Base-by-base conservation (phyloP, 1,140 invertebrate species). In the Cydia pomonella region DNA sequence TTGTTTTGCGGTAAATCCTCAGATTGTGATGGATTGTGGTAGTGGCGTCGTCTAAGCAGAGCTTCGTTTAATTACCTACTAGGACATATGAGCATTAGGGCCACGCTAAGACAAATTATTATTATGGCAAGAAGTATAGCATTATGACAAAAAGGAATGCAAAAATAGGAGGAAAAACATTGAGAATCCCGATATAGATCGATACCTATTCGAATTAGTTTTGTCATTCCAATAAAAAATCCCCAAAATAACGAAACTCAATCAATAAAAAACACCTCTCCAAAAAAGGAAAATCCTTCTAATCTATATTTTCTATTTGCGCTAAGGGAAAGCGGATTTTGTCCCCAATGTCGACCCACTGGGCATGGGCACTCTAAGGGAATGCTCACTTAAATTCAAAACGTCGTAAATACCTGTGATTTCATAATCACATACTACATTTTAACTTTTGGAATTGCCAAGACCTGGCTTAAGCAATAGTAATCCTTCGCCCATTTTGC, bases 241-340 rank as follows among this genome's bases (percentile, higher is more conserved):
- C 0, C 25, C 63, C 63, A 3, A 16, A 66, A 66, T 9, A 29
- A 6, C 23, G 21, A 2, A 16, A n/a, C 63, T 33, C 63, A 29
- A 33, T 33, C 29, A 5, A 18, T 16, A 33, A n/a, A 64, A n/a
- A 33, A 41, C 64, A 29, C 18, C 5, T 69, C 64, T 66, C 5
- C 7, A 33, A 9, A 66, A 66, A 66, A 69, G n/a, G 29, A 33
- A 69, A 69, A 38, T 38, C 29, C 64, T 18, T 41, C 64, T 69
- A 69, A 69, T 69, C 64, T 69, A 69, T 69, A 69, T 41, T 69
- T 69, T 69, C 64, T 69, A 69, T 69, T 69, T 69, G 64, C 29
- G 29, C 64, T 18, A 69, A 33, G 63, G 62, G 63, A 66, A 63
- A 66, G 63, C 63, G 16, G 63, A 66, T 66, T 62, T 66, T 21